Percentiles rank a stretch among this genome's conserved stretches.
phyloP scores from a whole-genome alignment of 2,888 invertebrate species.

The Rhingia rostrata region DNA sequence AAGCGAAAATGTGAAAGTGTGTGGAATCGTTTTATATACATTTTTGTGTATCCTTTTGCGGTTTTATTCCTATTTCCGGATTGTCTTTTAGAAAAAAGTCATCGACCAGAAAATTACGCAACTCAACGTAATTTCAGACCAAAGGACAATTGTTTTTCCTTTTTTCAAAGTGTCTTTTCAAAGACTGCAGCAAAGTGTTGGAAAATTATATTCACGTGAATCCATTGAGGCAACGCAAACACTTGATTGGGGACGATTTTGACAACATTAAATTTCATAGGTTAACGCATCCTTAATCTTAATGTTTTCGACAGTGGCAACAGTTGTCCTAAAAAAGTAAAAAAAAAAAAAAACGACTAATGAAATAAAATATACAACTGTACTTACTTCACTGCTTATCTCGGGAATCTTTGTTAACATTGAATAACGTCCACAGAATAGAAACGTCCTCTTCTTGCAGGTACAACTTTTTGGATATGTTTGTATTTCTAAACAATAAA shows the following conservation, averaged over 20 bases:
- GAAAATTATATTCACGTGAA: neutral
- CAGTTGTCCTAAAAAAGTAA: neutral
- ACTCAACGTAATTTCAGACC: conserved; percentile 49
- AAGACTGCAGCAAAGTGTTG: neutral
- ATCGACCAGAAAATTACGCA: conserved; percentile 66
- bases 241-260: neutral
- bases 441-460: conserved; percentile 77
- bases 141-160: conserved; percentile 26
- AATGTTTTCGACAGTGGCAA: neutral
- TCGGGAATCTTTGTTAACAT: conserved; percentile 77
- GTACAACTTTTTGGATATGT: conserved; percentile 81
- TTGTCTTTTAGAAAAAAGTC: conserved; percentile 43
- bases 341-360: neutral
- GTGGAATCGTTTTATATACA: conserved; percentile 1
- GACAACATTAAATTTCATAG: conserved; percentile 1
- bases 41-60: conserved; percentile 9
- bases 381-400: conserved; percentile 78
- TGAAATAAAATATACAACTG: neutral
- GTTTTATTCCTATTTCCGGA: conserved; percentile 2
- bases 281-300: neutral
- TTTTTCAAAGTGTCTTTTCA: neutral
- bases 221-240: neutral
- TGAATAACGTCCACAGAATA: conserved; percentile 79
- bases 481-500: conserved; percentile 78
- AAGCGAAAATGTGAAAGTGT: conserved; percentile 34